Percentiles rank a stretch among this genome's conserved stretches.
phyloP scores from a whole-genome alignment of 2,888 invertebrate species.

The Ectropis crepuscularia region DNA sequence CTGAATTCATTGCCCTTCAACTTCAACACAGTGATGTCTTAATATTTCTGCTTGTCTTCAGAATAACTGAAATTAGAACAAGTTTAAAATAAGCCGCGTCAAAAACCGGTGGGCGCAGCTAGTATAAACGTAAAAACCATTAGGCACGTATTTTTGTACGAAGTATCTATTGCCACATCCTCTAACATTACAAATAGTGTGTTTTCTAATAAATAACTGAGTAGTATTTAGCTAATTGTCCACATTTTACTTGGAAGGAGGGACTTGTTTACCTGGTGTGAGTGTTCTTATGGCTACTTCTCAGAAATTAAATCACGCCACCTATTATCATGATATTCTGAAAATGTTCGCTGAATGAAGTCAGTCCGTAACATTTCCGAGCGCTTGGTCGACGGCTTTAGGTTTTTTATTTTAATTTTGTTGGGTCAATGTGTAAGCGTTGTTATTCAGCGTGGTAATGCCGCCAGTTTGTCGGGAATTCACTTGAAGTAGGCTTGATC shows the following conservation, averaged over 20 bases:
- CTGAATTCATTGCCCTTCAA: too few species aligned
- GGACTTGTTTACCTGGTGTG: slow-evolving; percentile 7
- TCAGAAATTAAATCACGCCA: slow-evolving; percentile 46
- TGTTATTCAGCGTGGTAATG: too few species aligned
- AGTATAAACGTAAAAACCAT: neutral
- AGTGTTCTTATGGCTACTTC: slow-evolving; percentile 35
- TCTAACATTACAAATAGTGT: slow-evolving; percentile 17
- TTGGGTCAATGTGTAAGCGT: too few species aligned
- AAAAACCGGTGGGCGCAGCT: neutral
- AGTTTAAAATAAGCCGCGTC: neutral
- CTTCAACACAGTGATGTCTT: too few species aligned
- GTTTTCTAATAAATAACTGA: slow-evolving; percentile 29
- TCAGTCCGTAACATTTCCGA: neutral
- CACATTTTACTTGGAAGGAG: slow-evolving; percentile 36
- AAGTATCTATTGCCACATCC: slow-evolving; percentile 18
- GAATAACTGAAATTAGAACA: too few species aligned
- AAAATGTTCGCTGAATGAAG: slow-evolving; percentile 6
- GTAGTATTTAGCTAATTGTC: slow-evolving; percentile 12
- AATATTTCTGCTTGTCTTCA: too few species aligned
- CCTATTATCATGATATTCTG: slow-evolving; percentile 15
- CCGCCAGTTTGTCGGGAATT: too few species aligned
- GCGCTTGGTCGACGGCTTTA: too few species aligned
- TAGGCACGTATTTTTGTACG: neutral
- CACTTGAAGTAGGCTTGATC: too few species aligned
- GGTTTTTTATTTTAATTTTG: too few species aligned